These are phyloP conservation scores for Lepidotrigona ventralis DNA, from an alignment of 1,140 invertebrate genomes.

Conservation along the genomic window DNA sequence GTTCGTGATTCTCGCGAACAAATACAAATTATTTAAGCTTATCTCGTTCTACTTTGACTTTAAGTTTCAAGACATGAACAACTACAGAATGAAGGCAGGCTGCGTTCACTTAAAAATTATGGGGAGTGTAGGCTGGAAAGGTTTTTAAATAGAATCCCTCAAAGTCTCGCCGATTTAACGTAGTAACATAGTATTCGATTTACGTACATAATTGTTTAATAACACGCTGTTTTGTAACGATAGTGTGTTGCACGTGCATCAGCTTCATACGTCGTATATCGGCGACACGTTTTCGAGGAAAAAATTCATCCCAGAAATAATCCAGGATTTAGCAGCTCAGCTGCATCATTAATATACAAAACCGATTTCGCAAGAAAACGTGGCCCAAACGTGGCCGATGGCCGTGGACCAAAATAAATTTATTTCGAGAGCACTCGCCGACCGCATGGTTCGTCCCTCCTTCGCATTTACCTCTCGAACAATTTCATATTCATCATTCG, in stretches of 20 bases:
- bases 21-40: neutral
- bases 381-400: conserved; percentile 59
- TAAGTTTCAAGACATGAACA: neutral
- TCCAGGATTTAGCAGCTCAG: conserved; percentile 43
- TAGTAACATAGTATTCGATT: neutral
- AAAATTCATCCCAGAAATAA: conserved; percentile 51
- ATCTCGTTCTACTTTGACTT: neutral
- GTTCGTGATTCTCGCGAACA: neutral
- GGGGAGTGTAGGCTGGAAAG: neutral
- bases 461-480: neutral
- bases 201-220: conserved; percentile 2
- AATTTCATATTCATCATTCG: neutral
- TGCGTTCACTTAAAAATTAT: neutral
- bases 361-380: conserved; percentile 68
- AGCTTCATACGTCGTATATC: neutral
- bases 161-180: neutral
- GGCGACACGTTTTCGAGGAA: neutral
- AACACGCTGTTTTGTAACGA: neutral
- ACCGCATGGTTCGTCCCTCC: conserved; percentile 47
- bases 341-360: conserved; percentile 64
- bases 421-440: conserved; percentile 52
- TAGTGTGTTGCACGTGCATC: neutral
- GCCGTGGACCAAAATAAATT: conserved; percentile 68
- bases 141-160: neutral
- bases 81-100: neutral